Conservation (phyloP, 2,888 invertebrate genomes). For the Perdita meconis region DNA sequence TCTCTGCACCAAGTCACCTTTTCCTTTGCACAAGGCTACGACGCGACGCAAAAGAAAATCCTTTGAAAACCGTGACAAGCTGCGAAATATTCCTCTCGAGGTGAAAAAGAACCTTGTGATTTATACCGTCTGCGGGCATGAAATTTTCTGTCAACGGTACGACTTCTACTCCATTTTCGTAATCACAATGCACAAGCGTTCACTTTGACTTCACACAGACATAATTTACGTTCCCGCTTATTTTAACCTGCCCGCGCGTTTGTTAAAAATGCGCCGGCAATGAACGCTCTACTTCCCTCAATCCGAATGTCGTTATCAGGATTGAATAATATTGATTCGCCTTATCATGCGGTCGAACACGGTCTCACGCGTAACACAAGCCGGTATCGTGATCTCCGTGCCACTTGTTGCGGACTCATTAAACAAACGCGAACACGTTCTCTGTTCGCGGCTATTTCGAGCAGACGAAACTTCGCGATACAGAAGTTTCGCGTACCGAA, state of each 20-base stretch:
- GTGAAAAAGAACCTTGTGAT: neutral
- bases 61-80: neutral
- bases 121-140: neutral
- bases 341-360: conserved; percentile 57
- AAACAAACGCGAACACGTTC: conserved; percentile 29
- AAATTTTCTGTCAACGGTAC: neutral
- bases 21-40: neutral
- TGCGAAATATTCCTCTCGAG: neutral
- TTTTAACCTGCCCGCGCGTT: neutral
- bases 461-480: neutral
- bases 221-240: neutral
- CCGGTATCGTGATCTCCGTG: conserved; percentile 25
- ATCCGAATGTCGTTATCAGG: conserved; percentile 56
- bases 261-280: neutral
- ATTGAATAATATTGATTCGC: conserved; percentile 69
- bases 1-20: conserved; percentile 8
- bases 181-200: neutral
- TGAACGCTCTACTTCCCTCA: conserved; percentile 9
- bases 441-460: neutral
- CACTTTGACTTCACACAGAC: neutral
- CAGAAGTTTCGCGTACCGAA: neutral
- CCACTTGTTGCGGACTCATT: conserved; percentile 43
- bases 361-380: conserved; percentile 36
- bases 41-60: neutral
- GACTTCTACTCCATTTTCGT: neutral